Evolutionary conservation across 2,888 invertebrate genomes (phyloP).

Genomic region (Agrochola lychnidis): DNA sequence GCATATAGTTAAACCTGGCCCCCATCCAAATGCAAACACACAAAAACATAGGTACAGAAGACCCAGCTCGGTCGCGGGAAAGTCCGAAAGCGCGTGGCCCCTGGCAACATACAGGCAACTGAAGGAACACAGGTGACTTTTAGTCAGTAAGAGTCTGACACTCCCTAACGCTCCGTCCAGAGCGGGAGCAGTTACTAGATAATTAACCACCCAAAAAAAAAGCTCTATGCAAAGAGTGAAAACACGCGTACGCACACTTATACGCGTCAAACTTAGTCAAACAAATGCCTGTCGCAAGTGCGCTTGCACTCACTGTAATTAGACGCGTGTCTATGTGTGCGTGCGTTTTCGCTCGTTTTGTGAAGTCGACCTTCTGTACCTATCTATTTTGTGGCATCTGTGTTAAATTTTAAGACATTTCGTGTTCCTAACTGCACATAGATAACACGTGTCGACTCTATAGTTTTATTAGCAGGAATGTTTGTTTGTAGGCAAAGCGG

Average conservation of each 20-base stretch:
- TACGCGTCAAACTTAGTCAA: not conserved
- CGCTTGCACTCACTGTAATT: too few relatives aligned
- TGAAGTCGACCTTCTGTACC: not conserved
- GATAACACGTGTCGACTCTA: conserved; percentile 40
- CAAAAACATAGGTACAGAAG: not conserved
- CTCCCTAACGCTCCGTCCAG: too few relatives aligned
- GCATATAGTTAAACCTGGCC: conserved; percentile 50
- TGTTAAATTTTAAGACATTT: conserved; percentile 50
- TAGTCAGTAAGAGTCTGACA: too few relatives aligned
- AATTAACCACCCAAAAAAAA: too few relatives aligned
- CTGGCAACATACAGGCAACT: too few relatives aligned
- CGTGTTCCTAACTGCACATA: conserved; percentile 19
- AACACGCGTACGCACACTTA: not conserved
- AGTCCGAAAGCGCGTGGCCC: too few relatives aligned
- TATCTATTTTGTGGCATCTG: not conserved
- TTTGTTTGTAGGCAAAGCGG: conserved; percentile 41
- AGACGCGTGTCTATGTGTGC: not conserved
- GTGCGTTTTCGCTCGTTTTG: not conserved
- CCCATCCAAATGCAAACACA: conserved; percentile 25
- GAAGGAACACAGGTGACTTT: too few relatives aligned
- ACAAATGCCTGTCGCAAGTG: not conserved
- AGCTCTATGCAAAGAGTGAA: not conserved
- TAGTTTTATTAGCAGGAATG: conserved; percentile 45
- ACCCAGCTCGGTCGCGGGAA: too few relatives aligned
- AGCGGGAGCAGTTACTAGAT: too few relatives aligned